phyloP scores from a whole-genome alignment of 2,888 invertebrate species.

The Drosophila buzzatii region DNA sequence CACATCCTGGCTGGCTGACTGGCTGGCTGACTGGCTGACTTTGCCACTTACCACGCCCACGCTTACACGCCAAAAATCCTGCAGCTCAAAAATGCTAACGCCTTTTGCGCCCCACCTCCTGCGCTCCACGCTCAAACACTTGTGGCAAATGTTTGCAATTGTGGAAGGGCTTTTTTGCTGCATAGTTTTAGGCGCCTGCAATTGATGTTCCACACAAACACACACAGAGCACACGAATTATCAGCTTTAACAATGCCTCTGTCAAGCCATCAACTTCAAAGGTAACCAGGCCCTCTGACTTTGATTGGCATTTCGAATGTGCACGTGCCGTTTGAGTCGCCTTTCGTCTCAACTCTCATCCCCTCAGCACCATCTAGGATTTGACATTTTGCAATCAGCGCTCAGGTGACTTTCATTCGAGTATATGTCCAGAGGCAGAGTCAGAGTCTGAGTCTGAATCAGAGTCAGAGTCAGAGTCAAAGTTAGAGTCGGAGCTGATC shows the following conservation, averaged over 20 bases:
- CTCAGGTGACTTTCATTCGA: slow-evolving; percentile 32
- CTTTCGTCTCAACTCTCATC: too few relatives aligned
- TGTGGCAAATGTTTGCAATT: slow-evolving; percentile 47
- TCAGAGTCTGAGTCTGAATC: neutral
- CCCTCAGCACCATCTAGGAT: neutral
- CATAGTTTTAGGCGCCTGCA: slow-evolving; percentile 39
- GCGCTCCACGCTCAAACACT: neutral
- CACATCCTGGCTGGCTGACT: slow-evolving; percentile 30
- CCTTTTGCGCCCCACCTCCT: neutral
- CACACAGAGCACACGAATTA: slow-evolving; percentile 10
- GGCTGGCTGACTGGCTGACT: slow-evolving; percentile 2
- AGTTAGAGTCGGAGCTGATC: slow-evolving; percentile 9
- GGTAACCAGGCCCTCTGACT: slow-evolving; percentile 29
- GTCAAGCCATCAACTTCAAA: slow-evolving; percentile 31
- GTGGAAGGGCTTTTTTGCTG: slow-evolving; percentile 27
- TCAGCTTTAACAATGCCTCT: slow-evolving; percentile 12
- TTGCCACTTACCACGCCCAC: slow-evolving; percentile 48
- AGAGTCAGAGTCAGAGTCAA: neutral
- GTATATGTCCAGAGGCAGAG: neutral
- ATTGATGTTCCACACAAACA: slow-evolving; percentile 17
- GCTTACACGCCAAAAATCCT: slow-evolving; percentile 34
- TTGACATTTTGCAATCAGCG: slow-evolving; percentile 64
- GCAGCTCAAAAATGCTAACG: slow-evolving; percentile 34
- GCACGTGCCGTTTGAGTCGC: slow-evolving; percentile 43
- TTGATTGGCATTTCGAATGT: slow-evolving; percentile 59